These are phyloP conservation scores for Heteractis magnifica DNA, from an alignment of 92 coral and sea anemone genomes.

Conservation along the genomic window DNA sequence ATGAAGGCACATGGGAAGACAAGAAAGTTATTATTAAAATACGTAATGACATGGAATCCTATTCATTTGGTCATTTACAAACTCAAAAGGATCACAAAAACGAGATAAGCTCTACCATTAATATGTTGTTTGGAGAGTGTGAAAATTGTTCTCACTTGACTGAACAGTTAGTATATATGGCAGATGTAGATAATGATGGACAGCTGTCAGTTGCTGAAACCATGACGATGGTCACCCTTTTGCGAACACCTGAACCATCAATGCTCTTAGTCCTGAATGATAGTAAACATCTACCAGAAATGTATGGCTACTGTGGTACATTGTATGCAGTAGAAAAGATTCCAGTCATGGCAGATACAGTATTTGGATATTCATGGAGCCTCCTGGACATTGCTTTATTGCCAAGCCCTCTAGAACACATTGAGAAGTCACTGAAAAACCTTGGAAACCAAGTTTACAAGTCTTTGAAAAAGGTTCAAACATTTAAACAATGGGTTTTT, in stretches of 20 bases:
- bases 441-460: background rate
- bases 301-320: constrained; percentile 75
- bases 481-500: background rate
- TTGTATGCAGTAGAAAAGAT: constrained; percentile 63
- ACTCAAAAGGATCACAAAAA: constrained; percentile 2
- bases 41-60: background rate
- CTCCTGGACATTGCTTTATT: constrained; percentile 41
- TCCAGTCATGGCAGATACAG: constrained; percentile 41
- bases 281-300: constrained; percentile 54
- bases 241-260: constrained; percentile 58
- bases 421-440: constrained; percentile 36
- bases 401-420: constrained; percentile 54
- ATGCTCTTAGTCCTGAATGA: constrained; percentile 62
- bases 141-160: constrained; percentile 44
- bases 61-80: background rate
- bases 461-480: background rate
- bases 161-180: constrained; percentile 25
- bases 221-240: constrained; percentile 45
- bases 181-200: constrained; percentile 62
- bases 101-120: constrained; percentile 22
- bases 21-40: constrained; percentile 14
- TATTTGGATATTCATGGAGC: constrained; percentile 45
- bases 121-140: constrained; percentile 56
- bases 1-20: constrained; percentile 22
- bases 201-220: constrained; percentile 49